Evolutionary conservation across 2,113 vertebrate species (phyloP).

Genomic region (Ovis canadensis): DNA sequence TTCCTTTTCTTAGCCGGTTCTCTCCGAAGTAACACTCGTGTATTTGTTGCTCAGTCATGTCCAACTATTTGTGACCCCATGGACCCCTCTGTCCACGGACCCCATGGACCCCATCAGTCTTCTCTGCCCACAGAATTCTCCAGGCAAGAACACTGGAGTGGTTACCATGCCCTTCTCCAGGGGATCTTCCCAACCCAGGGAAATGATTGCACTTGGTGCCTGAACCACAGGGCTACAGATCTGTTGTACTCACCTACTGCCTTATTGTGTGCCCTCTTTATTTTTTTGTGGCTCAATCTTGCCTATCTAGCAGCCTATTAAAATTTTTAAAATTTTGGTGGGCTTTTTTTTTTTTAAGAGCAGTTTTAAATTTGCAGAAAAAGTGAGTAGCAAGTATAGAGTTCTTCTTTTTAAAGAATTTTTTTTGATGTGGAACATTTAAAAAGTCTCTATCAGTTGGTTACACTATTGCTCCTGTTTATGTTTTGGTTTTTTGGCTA

Average conservation of each 20-base stretch:
- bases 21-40: background rate
- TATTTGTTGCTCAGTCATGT: background rate
- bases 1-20: background rate
- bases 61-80: background rate
- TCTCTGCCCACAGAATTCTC: background rate
- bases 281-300: background rate
- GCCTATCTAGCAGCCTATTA: background rate
- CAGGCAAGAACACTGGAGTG: background rate
- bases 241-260: accelerated
- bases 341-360: background rate
- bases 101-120: background rate
- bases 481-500: no score
- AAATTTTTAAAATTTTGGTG: background rate
- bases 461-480: background rate
- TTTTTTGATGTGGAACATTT: background rate
- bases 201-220: background rate
- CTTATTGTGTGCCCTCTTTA: background rate
- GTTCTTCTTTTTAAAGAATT: background rate
- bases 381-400: background rate
- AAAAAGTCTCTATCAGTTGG: background rate
- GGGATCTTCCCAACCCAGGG: background rate
- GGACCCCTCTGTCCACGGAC: accelerated
- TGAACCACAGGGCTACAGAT: accelerated
- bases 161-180: background rate
- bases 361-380: background rate